Base-by-base conservation (phyloP, 2,113 vertebrate species). In the Triplophysa siluroides region DNA sequence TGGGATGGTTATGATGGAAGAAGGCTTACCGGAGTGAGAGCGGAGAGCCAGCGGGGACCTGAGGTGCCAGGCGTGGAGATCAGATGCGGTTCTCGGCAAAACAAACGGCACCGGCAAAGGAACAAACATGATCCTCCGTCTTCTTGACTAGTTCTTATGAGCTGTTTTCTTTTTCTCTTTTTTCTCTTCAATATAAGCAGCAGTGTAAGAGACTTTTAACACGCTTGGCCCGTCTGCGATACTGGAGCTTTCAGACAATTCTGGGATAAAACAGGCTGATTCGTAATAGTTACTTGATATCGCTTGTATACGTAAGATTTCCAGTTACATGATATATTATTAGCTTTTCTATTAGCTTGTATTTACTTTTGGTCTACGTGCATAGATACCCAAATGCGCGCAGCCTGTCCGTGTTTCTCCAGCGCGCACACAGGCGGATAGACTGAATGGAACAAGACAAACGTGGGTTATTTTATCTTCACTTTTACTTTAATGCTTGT, bases 31-130 rank as follows among this genome's bases (percentile, higher is more conserved):
- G 90, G 93, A 91, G 90, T 92, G 92, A 86, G 93, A 91, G 87
- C 92, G 91, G 83, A 91, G 91, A 89, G 92, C 88, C 92, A 93
- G 91, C 90, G 93, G 93, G 86, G 93, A 93, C 91, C 94, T 94
- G 90, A 94, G 92, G 90, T 91, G 93, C 94, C 94, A 94, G 88
- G 93, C 92, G 91, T 90, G 92, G 91, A 92, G 90, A 88, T 94
- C 94, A 87, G 93, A 93, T 87, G 92, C 91, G 87, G 92, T 92
- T 93, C 94, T 93, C 88, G 94, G 93, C 92, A 94, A 93, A 86
- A 94, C 93, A 90, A 94, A 94, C 91, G 92, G 93, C 88, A 91
- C 88, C 86, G 92, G 90, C 91, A 94, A 86, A 88, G 90, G 88
- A 86, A 91, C 88, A 86, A 91, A 93, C 92, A 93, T 90, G 87